Conservation (phyloP, 2,888 invertebrate genomes). For the Crematogaster levior region DNA sequence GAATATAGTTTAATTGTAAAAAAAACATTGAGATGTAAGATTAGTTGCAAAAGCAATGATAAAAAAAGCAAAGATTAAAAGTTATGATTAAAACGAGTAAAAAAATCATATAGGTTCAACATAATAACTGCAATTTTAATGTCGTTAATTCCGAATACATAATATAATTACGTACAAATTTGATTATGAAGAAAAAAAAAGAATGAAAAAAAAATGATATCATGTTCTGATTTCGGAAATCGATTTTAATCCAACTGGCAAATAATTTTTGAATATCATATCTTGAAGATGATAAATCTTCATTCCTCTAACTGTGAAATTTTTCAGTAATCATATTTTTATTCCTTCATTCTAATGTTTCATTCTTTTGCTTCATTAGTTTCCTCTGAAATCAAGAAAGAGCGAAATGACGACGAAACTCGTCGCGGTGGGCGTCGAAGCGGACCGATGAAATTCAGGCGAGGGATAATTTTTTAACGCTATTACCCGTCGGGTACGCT, state of each 20-base stretch:
- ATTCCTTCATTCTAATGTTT: not conserved
- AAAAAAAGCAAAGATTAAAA: not conserved
- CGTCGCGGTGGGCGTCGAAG: constrained; percentile 77
- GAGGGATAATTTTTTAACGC: constrained; percentile 85
- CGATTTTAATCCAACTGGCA: not conserved
- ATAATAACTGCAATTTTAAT: not conserved
- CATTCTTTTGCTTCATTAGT: constrained; percentile 25
- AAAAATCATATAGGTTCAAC: not conserved
- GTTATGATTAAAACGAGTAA: too few species aligned
- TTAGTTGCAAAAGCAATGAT: not conserved
- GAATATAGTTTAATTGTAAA: not conserved
- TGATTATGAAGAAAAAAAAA: not conserved
- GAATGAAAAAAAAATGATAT: not conserved
- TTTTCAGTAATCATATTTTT: not conserved
- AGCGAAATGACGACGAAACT: constrained; percentile 54
- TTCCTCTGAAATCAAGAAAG: constrained; percentile 60
- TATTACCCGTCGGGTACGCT: constrained; percentile 79
- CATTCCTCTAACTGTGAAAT: not conserved
- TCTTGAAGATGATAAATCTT: not conserved
- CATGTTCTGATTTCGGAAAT: not conserved
- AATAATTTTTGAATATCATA: not conserved
- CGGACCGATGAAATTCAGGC: constrained; percentile 83
- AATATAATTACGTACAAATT: not conserved
- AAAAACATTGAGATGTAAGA: not conserved
- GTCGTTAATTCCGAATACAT: not conserved